These are phyloP conservation scores for Neocrepidodera transversa DNA, from an alignment of 2,888 invertebrate genomes.

Conservation along the genomic window DNA sequence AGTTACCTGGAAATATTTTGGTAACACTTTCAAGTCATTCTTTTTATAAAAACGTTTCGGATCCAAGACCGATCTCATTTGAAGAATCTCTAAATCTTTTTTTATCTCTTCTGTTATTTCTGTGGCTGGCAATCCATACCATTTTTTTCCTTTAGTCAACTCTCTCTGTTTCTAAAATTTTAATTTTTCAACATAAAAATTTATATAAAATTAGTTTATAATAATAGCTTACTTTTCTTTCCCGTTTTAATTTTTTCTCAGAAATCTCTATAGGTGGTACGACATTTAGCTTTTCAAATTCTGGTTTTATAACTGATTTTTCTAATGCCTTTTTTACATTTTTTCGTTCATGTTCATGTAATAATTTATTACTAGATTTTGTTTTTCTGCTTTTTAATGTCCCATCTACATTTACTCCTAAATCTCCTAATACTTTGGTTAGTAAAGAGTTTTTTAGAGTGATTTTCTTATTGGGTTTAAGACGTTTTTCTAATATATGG, in stretches of 20 bases:
- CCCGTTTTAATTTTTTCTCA: slow-evolving; percentile 65
- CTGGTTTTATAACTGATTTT: slow-evolving; percentile 69
- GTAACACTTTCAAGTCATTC: slow-evolving; percentile 83
- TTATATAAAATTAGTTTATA: too few species aligned
- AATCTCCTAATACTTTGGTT: slow-evolving; percentile 29
- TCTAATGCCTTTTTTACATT: slow-evolving; percentile 67
- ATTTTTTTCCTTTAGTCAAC: slow-evolving; percentile 83
- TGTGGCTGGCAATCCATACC: slow-evolving; percentile 90
- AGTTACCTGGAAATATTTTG: slow-evolving; percentile 97
- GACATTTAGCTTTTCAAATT: slow-evolving; percentile 69
- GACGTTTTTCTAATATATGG: not conserved
- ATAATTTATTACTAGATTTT: slow-evolving; percentile 51
- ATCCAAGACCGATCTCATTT: slow-evolving; percentile 91
- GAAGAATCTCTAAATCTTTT: slow-evolving; percentile 86
- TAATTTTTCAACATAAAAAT: not conserved
- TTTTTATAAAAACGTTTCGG: slow-evolving; percentile 96
- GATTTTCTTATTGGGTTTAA: slow-evolving; percentile 10
- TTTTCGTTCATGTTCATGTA: slow-evolving; percentile 43
- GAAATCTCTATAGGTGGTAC: slow-evolving; percentile 69
- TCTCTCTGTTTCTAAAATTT: slow-evolving; percentile 70
- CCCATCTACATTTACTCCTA: slow-evolving; percentile 46
- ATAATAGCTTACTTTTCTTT: slow-evolving; percentile 67
- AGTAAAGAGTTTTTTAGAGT: slow-evolving; percentile 23
- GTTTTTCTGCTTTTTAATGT: slow-evolving; percentile 50
- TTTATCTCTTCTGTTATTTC: slow-evolving; percentile 89